Percentiles rank a stretch among this genome's conserved stretches.
phyloP scores from a whole-genome alignment of 2,888 invertebrate species.

The Watsonalla binaria region DNA sequence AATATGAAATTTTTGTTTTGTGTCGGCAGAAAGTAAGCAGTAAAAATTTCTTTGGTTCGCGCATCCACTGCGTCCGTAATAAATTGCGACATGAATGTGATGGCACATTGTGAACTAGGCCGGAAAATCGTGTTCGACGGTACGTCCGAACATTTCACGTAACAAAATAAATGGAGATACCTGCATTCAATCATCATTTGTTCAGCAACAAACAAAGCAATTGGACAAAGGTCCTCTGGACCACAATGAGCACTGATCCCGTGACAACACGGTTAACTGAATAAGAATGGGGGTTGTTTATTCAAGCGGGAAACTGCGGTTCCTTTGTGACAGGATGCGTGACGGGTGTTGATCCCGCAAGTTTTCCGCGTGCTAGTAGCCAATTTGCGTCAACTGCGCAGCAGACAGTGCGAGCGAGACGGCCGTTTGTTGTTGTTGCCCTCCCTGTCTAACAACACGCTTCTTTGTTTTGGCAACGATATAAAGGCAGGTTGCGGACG shows the following conservation, averaged over 20 bases:
- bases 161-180: constrained; percentile 30
- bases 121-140: constrained; percentile 55
- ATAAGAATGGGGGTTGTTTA: constrained; percentile 37
- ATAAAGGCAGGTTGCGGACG: constrained; percentile 66
- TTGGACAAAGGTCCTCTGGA: constrained; percentile 37
- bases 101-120: constrained; percentile 55
- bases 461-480: constrained; percentile 77
- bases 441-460: constrained; percentile 62
- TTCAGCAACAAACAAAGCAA: constrained; percentile 41
- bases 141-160: constrained; percentile 54
- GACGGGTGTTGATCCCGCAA: constrained; percentile 27
- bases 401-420: constrained; percentile 61
- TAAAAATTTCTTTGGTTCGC: constrained; percentile 35
- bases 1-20: no score
- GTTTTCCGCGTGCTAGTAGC: constrained; percentile 53
- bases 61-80: constrained; percentile 43
- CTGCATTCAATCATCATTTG: constrained; percentile 34
- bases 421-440: constrained; percentile 66
- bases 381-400: constrained; percentile 68
- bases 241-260: constrained; percentile 41
- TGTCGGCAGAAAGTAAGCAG: constrained; percentile 14
- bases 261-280: constrained; percentile 36
- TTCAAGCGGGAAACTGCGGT: constrained; percentile 32
- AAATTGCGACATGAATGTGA: constrained; percentile 45
- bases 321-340: constrained; percentile 46